Evolutionary conservation across 1,140 invertebrate species (phyloP).

Genomic region (Bombus breviceps): DNA sequence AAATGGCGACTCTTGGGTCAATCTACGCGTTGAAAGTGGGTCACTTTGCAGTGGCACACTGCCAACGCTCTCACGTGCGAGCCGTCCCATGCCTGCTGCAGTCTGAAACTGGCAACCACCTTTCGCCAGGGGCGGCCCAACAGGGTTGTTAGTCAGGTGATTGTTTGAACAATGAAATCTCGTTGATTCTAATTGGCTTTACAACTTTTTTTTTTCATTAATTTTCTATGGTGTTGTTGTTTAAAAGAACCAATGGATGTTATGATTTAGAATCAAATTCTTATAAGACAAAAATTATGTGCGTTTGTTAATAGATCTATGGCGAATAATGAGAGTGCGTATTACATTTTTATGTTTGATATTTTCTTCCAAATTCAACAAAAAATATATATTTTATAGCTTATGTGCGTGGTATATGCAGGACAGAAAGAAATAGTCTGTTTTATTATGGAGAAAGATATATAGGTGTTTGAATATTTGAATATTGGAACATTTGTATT

Average conservation of each 20-base stretch:
- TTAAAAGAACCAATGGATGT: not conserved
- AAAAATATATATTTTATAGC: too few species aligned
- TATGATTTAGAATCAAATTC: not conserved
- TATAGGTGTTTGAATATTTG: too few species aligned
- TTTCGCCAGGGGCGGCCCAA: not conserved
- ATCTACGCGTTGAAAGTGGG: constrained; percentile 73
- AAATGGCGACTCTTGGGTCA: constrained; percentile 70
- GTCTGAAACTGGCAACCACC: constrained; percentile 37
- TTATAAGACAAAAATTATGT: too few species aligned
- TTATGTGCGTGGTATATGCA: too few species aligned
- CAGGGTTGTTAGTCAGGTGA: constrained; percentile 14
- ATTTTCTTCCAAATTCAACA: too few species aligned
- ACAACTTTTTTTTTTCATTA: not conserved
- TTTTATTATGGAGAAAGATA: too few species aligned
- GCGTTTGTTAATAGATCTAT: too few species aligned
- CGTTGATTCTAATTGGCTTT: not conserved
- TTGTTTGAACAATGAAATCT: not conserved
- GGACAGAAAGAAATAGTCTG: too few species aligned
- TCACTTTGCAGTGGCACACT: constrained; percentile 70
- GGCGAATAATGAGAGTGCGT: too few species aligned
- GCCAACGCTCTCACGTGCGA: constrained; percentile 75
- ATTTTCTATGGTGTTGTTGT: not conserved
- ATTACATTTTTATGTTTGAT: too few species aligned
- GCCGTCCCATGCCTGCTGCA: constrained; percentile 57
- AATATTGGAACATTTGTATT: too few species aligned